Evolutionary conservation across 1,140 invertebrate species (phyloP).

Genomic region (Drosophila sechellia): DNA sequence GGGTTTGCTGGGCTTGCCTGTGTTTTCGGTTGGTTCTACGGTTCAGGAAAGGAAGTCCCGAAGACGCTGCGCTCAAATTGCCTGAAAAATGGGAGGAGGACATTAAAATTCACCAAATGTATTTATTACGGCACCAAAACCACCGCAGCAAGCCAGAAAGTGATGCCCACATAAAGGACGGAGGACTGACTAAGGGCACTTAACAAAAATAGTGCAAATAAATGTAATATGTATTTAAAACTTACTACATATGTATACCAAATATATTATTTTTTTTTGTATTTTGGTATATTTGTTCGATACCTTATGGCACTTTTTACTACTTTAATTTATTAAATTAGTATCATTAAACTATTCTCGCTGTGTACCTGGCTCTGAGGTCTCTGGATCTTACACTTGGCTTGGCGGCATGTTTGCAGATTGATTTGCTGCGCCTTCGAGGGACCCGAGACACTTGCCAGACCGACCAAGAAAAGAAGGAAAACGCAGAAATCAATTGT

Average conservation of each 20-base stretch:
- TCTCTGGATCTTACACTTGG: constrained; percentile 58
- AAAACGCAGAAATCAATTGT: constrained; percentile 76
- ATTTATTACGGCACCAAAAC: constrained; percentile 82
- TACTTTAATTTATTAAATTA: too few relatives aligned
- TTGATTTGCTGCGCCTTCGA: constrained; percentile 78
- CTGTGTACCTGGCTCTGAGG: constrained; percentile 22
- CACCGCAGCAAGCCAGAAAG: constrained; percentile 58
- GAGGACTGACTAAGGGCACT: constrained; percentile 22
- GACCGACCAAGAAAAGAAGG: constrained; percentile 37
- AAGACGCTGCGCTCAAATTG: constrained; percentile 71
- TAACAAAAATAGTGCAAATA: background rate
- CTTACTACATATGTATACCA: background rate
- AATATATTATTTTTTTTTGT: background rate
- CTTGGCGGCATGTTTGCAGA: constrained; percentile 79
- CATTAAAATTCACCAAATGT: constrained; percentile 84
- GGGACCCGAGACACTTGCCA: constrained; percentile 74
- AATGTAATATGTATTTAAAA: too few relatives aligned
- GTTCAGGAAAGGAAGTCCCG: constrained; percentile 50
- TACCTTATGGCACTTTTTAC: too few relatives aligned
- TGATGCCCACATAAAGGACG: constrained; percentile 76
- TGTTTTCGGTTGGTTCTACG: constrained; percentile 1
- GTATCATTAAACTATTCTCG: background rate
- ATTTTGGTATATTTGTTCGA: background rate
- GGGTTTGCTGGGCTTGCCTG: constrained; percentile 6
- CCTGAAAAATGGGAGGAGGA: constrained; percentile 79